Evolutionary conservation across 2,113 vertebrate species (phyloP).

Genomic region (Cettia cetti): DNA sequence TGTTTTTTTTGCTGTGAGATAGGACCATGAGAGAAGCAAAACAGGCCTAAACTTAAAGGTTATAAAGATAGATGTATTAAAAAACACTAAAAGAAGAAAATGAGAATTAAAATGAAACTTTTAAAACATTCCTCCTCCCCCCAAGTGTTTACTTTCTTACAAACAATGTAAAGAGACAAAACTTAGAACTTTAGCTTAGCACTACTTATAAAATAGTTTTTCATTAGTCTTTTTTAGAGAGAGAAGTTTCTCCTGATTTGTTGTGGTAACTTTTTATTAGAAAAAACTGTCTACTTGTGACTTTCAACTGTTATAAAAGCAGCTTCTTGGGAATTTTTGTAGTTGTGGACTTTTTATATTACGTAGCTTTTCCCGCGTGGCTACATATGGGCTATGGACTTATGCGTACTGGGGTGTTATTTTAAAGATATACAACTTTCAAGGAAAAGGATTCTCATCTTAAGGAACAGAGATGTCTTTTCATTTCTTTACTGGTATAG

Average conservation of each 20-base stretch:
- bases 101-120: background rate
- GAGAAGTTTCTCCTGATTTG: background rate
- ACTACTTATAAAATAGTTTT: background rate
- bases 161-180: background rate
- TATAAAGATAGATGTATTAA: background rate
- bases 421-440: background rate
- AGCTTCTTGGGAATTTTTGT: too few species aligned
- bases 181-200: background rate
- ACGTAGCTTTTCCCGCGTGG: too few species aligned
- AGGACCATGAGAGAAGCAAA: background rate
- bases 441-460: background rate
- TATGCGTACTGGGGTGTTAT: background rate
- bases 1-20: background rate
- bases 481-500: too few species aligned
- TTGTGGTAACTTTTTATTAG: background rate
- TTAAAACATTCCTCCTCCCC: background rate
- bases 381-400: background rate
- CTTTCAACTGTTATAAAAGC: too few species aligned
- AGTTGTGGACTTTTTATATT: too few species aligned
- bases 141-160: background rate
- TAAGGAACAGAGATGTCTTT: background rate
- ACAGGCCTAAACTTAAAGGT: background rate
- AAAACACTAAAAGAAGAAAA: background rate
- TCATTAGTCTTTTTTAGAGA: background rate
- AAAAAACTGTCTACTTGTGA: too few species aligned